phyloP scores from a whole-genome alignment of 2,797 vertebrate genomes.

The Siniperca undulata region DNA sequence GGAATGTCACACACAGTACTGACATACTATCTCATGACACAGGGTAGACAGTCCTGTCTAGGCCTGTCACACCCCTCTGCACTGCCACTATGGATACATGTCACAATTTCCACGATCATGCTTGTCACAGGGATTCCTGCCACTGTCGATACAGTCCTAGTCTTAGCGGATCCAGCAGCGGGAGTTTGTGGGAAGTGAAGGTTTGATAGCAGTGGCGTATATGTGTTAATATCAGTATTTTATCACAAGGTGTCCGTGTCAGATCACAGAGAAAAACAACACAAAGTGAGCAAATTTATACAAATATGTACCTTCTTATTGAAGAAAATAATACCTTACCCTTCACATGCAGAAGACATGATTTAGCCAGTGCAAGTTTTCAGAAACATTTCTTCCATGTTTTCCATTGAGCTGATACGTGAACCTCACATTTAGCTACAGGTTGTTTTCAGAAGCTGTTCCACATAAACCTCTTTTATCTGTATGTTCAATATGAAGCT shows the following conservation, averaged over 20 bases:
- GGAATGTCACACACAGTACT: slow-evolving; percentile 50
- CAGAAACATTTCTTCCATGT: no score
- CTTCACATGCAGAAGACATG: not conserved
- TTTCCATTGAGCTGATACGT: no score
- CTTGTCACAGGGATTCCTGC: slow-evolving; percentile 42
- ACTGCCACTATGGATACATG: slow-evolving; percentile 44
- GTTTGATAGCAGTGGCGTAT: slow-evolving; percentile 21
- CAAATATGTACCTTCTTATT: not conserved
- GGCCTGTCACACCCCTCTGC: slow-evolving; percentile 42
- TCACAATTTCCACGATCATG: slow-evolving; percentile 50
- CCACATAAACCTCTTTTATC: no score
- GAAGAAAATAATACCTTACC: not conserved
- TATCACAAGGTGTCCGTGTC: not conserved
- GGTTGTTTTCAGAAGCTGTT: no score
- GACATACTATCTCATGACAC: slow-evolving; percentile 54
- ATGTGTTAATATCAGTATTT: slow-evolving; percentile 2
- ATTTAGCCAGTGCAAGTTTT: no score
- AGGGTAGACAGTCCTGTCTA: slow-evolving; percentile 37
- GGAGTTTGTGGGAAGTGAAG: slow-evolving; percentile 13
- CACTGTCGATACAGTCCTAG: slow-evolving; percentile 18
- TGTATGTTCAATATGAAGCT: not conserved
- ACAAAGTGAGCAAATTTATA: not conserved
- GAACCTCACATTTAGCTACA: no score
- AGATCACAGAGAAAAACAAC: not conserved
- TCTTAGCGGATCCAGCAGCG: slow-evolving; percentile 17